phyloP scores from a whole-genome alignment of 1,140 invertebrate species.

The Lutraria rhynchaena region DNA sequence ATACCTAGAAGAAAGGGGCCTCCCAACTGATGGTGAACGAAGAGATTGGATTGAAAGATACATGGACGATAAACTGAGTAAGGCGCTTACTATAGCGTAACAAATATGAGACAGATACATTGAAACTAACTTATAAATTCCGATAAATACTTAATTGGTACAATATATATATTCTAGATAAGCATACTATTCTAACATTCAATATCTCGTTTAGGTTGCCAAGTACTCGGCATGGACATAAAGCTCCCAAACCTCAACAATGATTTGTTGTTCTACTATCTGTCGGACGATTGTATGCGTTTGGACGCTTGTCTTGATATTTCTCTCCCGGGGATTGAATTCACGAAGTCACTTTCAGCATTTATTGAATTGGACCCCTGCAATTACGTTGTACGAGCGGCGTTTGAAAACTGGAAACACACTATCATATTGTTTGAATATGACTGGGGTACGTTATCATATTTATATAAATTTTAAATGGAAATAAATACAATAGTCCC shows the following conservation, averaged over 20 bases:
- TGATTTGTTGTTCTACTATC: not conserved
- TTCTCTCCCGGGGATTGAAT: not conserved
- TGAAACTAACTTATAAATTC: too few relatives aligned
- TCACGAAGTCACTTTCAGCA: constrained; percentile 46
- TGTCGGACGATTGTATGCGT: constrained; percentile 31
- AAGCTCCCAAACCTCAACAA: not conserved
- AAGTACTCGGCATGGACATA: constrained; percentile 11
- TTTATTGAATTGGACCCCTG: constrained; percentile 57
- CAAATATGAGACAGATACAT: too few relatives aligned
- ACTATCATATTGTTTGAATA: constrained; percentile 23
- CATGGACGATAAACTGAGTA: not conserved
- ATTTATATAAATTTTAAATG: not conserved
- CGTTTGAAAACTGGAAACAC: constrained; percentile 45
- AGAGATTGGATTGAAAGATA: constrained; percentile 4
- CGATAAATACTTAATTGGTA: too few relatives aligned
- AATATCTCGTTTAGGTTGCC: constrained; percentile 6
- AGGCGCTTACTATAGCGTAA: not conserved
- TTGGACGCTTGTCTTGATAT: constrained; percentile 19
- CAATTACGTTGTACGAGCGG: constrained; percentile 42
- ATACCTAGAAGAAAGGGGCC: not conserved
- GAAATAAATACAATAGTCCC: not conserved
- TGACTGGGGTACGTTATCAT: constrained; percentile 26
- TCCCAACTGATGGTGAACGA: not conserved
- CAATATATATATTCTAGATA: too few relatives aligned
- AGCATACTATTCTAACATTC: too few relatives aligned